These are phyloP conservation scores for Synanthedon andrenaeformis DNA, from an alignment of 2,888 invertebrate species.

Conservation along the genomic window DNA sequence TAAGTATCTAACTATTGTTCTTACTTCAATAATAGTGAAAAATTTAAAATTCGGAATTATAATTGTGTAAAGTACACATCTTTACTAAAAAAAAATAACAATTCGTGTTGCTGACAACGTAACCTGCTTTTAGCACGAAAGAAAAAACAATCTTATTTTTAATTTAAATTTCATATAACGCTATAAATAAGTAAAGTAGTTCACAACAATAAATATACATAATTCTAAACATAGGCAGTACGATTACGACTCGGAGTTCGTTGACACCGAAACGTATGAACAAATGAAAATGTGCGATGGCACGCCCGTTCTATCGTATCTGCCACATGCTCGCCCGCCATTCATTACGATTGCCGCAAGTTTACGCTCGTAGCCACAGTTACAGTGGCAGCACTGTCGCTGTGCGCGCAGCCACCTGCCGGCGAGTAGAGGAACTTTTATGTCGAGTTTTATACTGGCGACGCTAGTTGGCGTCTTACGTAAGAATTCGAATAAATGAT, in stretches of 20 bases:
- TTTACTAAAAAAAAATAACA: no score
- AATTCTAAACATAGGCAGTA: no score
- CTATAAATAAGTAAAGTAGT: no score
- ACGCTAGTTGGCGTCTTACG: conserved; percentile 35
- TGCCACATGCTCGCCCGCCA: conserved; percentile 40
- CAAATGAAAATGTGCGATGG: conserved; percentile 15
- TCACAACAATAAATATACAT: no score
- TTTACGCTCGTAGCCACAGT: conserved; percentile 23
- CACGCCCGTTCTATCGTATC: conserved; percentile 32
- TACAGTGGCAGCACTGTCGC: conserved; percentile 30
- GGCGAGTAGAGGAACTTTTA: conserved; percentile 48
- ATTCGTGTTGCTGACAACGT: no score
- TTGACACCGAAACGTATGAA: conserved; percentile 44
- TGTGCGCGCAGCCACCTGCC: conserved; percentile 39
- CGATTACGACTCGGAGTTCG: conserved; percentile 33
- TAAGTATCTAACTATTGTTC: no score
- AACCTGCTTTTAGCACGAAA: no score
- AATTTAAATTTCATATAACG: no score
- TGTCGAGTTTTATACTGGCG: conserved; percentile 16
- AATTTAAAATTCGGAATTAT: no score
- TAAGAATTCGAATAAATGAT: neutral
- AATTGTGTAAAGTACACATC: no score
- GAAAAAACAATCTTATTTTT: no score
- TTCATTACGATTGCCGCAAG: conserved; percentile 34
- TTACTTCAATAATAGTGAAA: no score